phyloP scores from a whole-genome alignment of 2,113 vertebrate species.

The Phaetusa simplex region DNA sequence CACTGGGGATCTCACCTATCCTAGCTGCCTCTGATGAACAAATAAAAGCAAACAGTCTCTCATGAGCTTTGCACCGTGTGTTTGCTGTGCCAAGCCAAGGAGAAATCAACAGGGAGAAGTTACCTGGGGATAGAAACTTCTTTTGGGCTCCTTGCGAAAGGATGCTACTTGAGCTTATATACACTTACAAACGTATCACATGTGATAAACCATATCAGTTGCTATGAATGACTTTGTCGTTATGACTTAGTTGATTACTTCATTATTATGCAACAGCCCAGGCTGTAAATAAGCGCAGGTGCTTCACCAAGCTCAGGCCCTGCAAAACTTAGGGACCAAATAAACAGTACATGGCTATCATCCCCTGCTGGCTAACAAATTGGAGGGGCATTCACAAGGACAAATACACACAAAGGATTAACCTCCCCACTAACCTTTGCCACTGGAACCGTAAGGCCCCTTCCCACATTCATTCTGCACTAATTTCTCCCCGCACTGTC shows the following conservation, averaged over 20 bases:
- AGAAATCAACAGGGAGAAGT: not conserved
- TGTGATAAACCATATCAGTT: not conserved
- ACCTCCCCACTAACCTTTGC: not conserved
- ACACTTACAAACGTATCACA: fast-evolving
- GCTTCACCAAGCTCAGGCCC: not conserved
- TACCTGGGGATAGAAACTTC: not conserved
- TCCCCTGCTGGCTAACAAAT: not conserved
- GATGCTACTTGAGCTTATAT: not conserved
- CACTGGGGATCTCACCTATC: not conserved
- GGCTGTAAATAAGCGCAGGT: not conserved
- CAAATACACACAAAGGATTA: not conserved
- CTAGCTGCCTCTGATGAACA: not conserved
- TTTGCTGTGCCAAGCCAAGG: not conserved
- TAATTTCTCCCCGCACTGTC: not conserved
- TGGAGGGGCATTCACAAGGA: not conserved
- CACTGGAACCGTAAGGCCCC: not conserved
- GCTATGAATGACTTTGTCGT: not conserved
- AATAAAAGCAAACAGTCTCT: not conserved
- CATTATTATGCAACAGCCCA: not conserved
- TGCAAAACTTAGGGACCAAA: not conserved
- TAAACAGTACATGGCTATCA: not conserved
- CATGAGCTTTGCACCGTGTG: not conserved
- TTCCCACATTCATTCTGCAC: not conserved
- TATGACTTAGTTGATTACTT: not conserved
- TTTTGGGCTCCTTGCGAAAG: not conserved